Evolutionary conservation across 2,113 vertebrate species (phyloP), one percentile per base, ranked within the genome.

Genomic region (Marmota flaviventris): DNA sequence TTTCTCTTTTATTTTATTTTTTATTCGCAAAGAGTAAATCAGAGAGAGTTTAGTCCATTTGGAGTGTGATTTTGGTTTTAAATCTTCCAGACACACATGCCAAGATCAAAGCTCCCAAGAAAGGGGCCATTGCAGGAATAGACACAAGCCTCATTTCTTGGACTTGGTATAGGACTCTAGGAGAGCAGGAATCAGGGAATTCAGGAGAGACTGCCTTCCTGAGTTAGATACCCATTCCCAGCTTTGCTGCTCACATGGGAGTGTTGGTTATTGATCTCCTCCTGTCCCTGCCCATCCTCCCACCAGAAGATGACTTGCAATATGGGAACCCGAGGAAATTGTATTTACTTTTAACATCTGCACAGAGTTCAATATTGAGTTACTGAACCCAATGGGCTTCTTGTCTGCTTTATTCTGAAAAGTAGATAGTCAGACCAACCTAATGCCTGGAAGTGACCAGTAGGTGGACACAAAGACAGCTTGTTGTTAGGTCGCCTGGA

Each of bases 341-440:
- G 53, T 91, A 56, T 88, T 97, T 93, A 56, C 85, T 79, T 94
- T 58, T 81, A 76, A 87, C 65, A 32, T 51, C 53, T 82, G 69
- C 39, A 29, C 69, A 73, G 53, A 86, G 42, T 76, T 76, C 32
- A 53, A 7, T 93, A 88, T 96, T 32, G 39, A 90, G 61, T 67
- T 48, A 29, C 42, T 77, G 92, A 77, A 77, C 18, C 91, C 45
- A 51, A 65, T 32, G n/a, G 76, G 34, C 16, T 92, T 84, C 69
- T 42, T 83, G 69, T 89, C 45, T 86, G 39, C 34, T 89, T 92
- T 86, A 79, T 75, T 83, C 70, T 63, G 61, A 78, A 91, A 93
- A 69, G 67, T 12, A 3, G 27, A 63, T 42, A 85, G 56, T 69
- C 32, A 69, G 93, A 18, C 22, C 83, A 65, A 6, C 22, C 48